phyloP scores from a whole-genome alignment of 2,797 vertebrate species.

The Calcarius lapponicus region DNA sequence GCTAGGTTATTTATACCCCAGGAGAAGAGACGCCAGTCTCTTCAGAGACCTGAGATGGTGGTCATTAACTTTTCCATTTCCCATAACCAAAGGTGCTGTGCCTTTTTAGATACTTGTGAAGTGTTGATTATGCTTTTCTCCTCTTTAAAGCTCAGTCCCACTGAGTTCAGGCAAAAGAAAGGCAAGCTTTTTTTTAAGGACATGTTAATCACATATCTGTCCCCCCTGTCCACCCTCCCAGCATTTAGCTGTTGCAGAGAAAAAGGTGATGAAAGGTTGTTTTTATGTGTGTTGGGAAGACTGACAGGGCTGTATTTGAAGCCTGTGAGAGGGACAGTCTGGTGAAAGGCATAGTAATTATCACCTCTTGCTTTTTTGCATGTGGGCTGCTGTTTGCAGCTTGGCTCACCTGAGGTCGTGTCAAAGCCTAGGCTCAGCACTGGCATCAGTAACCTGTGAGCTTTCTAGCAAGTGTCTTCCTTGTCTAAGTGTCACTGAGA shows the following conservation, averaged over 20 bases:
- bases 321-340: background rate
- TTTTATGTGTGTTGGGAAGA: background rate
- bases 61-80: constrained; percentile 10
- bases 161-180: background rate
- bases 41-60: background rate
- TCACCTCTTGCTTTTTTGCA: background rate
- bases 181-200: background rate
- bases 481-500: rapidly evolving
- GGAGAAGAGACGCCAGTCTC: background rate
- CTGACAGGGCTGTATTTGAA: background rate
- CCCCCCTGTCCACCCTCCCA: rapidly evolving
- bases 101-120: background rate
- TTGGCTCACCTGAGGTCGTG: background rate
- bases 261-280: background rate
- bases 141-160: background rate
- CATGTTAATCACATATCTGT: background rate
- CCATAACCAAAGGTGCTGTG: background rate
- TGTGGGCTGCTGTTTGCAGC: background rate
- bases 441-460: background rate
- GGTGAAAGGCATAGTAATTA: background rate
- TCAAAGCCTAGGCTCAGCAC: background rate
- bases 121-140: background rate
- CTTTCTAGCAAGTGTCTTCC: background rate
- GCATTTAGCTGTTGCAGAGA: background rate
- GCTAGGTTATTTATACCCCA: background rate